Evolutionary conservation across 64 coral and sea anemone genomes (phyloP).

Genomic region (Montipora capricornis): DNA sequence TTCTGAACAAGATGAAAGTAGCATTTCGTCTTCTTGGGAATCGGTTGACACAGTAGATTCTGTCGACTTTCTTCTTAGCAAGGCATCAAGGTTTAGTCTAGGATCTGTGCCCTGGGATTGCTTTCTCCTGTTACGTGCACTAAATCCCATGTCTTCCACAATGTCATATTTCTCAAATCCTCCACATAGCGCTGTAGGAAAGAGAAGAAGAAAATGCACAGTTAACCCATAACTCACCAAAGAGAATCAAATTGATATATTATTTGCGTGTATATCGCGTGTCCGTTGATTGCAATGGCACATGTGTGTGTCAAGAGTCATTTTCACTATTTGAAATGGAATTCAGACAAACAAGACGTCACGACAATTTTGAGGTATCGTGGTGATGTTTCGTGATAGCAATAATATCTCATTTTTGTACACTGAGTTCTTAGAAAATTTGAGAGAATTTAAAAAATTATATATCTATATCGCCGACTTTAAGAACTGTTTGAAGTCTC

Average conservation of each 20-base stretch:
- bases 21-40: neutral
- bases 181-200: constrained; percentile 28
- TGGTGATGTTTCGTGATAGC: too few relatives aligned
- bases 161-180: constrained; percentile 54
- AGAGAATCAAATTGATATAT: neutral
- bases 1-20: neutral
- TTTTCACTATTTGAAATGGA: too few relatives aligned
- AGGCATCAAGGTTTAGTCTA: neutral
- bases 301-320: too few relatives aligned
- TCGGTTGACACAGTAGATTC: constrained; percentile 4
- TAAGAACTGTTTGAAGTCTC: too few relatives aligned
- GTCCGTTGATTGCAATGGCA: too few relatives aligned
- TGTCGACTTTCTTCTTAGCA: constrained; percentile 2
- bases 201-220: neutral
- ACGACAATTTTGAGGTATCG: too few relatives aligned
- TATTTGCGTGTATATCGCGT: neutral
- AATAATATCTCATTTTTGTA: too few relatives aligned
- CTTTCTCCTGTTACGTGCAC: constrained; percentile 20
- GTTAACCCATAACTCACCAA: neutral
- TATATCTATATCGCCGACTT: too few relatives aligned
- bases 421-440: neutral
- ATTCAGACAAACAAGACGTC: too few relatives aligned
- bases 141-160: constrained; percentile 40
- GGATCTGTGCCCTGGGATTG: neutral
- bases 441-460: too few relatives aligned